Evolutionary conservation across 2,797 vertebrate species (phyloP).

Genomic region (Glossophaga mutica): DNA sequence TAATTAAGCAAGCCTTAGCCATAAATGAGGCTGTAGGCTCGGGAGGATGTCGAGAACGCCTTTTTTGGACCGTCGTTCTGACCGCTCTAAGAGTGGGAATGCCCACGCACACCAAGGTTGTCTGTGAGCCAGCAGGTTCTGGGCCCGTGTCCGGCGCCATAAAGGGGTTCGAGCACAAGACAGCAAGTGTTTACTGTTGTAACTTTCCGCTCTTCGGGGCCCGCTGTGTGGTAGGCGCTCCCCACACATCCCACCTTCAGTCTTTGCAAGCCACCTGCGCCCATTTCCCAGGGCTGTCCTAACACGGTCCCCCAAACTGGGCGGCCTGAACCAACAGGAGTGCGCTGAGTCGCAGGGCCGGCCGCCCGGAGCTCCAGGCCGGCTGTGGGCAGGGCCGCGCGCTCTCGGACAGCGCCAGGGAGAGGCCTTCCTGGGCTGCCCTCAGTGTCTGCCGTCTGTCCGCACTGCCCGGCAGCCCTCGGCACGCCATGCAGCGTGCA

Average conservation of each 20-base stretch:
- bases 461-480: background rate
- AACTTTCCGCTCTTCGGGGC: background rate
- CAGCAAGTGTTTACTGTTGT: background rate
- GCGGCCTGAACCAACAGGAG: background rate
- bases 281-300: background rate
- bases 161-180: background rate
- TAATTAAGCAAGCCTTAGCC: slow-evolving; percentile 41
- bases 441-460: background rate
- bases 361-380: background rate
- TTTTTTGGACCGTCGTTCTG: background rate
- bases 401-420: background rate
- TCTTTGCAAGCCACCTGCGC: background rate
- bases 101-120: background rate
- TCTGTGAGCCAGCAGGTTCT: background rate
- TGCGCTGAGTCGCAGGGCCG: background rate
- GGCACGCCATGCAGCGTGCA: background rate
- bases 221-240: background rate
- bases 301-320: background rate
- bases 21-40: background rate
- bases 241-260: background rate
- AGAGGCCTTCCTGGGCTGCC: background rate
- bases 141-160: background rate
- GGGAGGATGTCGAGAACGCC: background rate
- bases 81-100: background rate
- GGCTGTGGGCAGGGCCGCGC: background rate